Conservation (phyloP, 2,113 vertebrate genomes). For the Pseudopodoces humilis region DNA sequence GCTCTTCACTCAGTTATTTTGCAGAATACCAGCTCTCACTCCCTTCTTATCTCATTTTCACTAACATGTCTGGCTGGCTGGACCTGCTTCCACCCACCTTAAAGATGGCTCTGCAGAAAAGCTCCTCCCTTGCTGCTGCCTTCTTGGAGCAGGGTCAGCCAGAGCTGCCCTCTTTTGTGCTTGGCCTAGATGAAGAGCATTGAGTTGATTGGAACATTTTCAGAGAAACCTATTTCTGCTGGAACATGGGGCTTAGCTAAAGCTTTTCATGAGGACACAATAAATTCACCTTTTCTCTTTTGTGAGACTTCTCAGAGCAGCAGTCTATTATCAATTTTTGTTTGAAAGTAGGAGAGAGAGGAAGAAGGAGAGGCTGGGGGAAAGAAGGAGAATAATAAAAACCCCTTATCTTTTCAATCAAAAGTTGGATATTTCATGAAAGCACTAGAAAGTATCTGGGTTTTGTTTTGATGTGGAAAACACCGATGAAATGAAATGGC, state of each 20-base stretch:
- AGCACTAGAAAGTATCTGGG: background rate
- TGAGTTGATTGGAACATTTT: background rate
- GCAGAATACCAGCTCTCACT: background rate
- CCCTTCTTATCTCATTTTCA: background rate
- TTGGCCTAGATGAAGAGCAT: background rate
- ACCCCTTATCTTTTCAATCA: background rate
- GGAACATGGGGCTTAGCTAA: background rate
- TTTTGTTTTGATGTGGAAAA: background rate
- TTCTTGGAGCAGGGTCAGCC: background rate
- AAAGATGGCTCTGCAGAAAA: background rate
- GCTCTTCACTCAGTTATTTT: background rate
- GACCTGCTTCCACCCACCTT: background rate
- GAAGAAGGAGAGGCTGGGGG: background rate
- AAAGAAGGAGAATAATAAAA: background rate
- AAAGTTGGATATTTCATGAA: background rate
- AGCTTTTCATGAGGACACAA: background rate
- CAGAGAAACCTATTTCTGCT: background rate
- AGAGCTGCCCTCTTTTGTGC: background rate
- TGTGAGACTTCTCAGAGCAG: background rate
- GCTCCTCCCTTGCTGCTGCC: background rate
- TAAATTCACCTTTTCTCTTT: background rate
- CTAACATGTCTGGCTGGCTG: background rate
- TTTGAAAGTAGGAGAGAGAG: background rate
- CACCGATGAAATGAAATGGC: background rate
- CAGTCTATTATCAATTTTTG: background rate